Conservation (phyloP, 2,797 vertebrate species). For the Gadopsis bispinosus region DNA sequence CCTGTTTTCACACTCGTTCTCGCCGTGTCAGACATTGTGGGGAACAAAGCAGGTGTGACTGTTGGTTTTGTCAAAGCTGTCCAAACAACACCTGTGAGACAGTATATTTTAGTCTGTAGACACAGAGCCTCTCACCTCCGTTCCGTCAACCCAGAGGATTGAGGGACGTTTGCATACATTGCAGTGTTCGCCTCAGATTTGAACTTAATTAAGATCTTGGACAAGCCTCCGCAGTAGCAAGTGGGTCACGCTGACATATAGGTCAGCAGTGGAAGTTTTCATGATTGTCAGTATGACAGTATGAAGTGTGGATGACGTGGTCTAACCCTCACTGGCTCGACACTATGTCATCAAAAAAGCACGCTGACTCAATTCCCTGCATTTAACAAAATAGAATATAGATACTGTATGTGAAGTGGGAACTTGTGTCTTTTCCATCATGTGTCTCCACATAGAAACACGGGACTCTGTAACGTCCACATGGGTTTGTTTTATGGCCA, state of each 20-base stretch:
- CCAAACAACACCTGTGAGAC: constrained; percentile 11
- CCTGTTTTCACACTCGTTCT: constrained; percentile 10
- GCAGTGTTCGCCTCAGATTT: background rate
- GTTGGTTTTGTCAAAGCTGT: constrained; percentile 18
- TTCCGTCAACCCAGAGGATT: background rate
- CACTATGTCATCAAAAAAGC: constrained; percentile 3
- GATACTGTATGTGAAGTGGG: background rate
- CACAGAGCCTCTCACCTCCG: background rate
- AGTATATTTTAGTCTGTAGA: background rate
- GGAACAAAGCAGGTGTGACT: constrained; percentile 4
- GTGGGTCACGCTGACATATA: constrained; percentile 58
- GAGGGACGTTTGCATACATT: background rate
- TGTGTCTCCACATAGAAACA: background rate
- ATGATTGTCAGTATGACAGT: constrained; percentile 29
- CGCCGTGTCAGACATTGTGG: constrained; percentile 24
- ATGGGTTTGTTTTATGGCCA: background rate
- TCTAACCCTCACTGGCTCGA: background rate
- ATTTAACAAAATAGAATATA: background rate
- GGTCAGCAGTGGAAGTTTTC: constrained; percentile 44
- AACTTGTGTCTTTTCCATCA: background rate
- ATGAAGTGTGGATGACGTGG: background rate
- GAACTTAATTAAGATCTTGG: constrained; percentile 21
- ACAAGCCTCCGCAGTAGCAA: constrained; percentile 16
- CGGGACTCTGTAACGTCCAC: background rate
- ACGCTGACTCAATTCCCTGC: constrained; percentile 3